These are phyloP conservation scores for Aegypius monachus DNA, from an alignment of 2,113 vertebrate genomes.

Conservation along the genomic window DNA sequence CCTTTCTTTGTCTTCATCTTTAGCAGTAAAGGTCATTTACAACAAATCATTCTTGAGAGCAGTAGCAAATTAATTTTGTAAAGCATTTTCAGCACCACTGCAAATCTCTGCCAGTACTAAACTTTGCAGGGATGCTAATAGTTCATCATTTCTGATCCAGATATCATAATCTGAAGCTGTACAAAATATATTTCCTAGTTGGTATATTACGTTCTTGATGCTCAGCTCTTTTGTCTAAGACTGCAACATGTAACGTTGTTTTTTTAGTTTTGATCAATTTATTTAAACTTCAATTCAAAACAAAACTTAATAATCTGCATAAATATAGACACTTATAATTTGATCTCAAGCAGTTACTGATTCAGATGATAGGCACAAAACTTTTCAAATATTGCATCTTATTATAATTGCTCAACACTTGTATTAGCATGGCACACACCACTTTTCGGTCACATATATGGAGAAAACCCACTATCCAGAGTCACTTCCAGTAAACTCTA, in stretches of 20 bases:
- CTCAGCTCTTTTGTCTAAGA: not conserved
- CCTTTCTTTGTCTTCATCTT: not conserved
- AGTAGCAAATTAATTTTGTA: slow-evolving; percentile 12
- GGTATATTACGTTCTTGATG: not conserved
- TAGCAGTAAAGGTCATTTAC: slow-evolving; percentile 2
- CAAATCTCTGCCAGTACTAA: not conserved
- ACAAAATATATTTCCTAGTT: not conserved
- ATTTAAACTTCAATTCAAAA: not conserved
- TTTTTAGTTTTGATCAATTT: not conserved
- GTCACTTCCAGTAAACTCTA: not conserved
- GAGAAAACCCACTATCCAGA: not conserved
- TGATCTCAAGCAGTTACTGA: not conserved
- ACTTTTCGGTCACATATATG: not conserved
- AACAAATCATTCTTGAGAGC: not conserved
- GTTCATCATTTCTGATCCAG: not conserved
- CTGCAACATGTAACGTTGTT: not conserved
- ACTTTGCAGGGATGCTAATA: not conserved
- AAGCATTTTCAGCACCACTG: slow-evolving; percentile 2
- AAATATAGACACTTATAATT: not conserved
- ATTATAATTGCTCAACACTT: not conserved
- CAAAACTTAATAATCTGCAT: not conserved
- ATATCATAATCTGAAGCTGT: not conserved
- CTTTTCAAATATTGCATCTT: not conserved
- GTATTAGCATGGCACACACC: not conserved
- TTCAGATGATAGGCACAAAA: not conserved